Conservation (phyloP, 2,797 vertebrate species). For the Acanthiza pusilla region DNA sequence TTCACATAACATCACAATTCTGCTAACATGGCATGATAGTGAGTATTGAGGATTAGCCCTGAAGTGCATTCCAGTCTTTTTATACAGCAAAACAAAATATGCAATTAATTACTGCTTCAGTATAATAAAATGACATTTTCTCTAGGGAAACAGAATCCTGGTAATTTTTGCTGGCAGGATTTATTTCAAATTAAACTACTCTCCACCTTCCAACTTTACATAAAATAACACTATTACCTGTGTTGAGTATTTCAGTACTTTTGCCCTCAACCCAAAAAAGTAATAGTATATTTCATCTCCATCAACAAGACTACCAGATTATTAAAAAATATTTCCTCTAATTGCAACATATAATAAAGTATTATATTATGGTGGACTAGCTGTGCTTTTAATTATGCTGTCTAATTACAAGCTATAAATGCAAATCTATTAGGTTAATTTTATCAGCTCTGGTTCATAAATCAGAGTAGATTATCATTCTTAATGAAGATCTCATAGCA, state of each 20-base stretch:
- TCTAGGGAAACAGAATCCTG: neutral
- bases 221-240: neutral
- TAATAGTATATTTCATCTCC: neutral
- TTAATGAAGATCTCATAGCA: neutral
- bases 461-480: neutral
- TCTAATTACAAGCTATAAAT: neutral
- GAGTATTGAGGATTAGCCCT: neutral
- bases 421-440: neutral
- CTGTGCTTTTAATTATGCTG: neutral
- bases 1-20: neutral
- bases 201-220: neutral
- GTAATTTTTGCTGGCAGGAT: neutral
- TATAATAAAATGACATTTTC: neutral
- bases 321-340: neutral
- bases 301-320: neutral
- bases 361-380: neutral
- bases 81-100: neutral
- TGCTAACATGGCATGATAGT: neutral
- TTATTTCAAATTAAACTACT: neutral
- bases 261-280: neutral
- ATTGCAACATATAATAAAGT: neutral
- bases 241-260: neutral
- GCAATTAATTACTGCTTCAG: neutral
- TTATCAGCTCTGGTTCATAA: neutral
- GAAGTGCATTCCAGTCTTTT: neutral